A percentile compares a stretch with the other conserved stretches of the same genome.
Conservation (phyloP, 2,113 vertebrate genomes). For the Tragelaphus strepsiceros region DNA sequence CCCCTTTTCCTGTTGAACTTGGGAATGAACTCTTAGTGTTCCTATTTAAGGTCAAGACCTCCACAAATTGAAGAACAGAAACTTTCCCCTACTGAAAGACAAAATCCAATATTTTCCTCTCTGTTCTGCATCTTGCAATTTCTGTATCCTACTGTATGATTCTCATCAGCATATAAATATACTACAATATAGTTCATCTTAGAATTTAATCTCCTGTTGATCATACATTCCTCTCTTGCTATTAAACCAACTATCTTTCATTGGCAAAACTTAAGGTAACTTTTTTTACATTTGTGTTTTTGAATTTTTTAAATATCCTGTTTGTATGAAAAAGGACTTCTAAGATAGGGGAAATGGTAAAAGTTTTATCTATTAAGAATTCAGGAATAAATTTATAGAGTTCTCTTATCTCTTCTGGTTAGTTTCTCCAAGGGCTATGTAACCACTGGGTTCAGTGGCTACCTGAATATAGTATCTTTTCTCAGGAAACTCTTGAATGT, state of each 20-base stretch:
- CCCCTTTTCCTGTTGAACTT: not conserved
- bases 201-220: not conserved
- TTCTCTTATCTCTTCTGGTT: not conserved
- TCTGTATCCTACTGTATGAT: not conserved
- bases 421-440: not conserved
- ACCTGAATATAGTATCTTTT: not conserved
- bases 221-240: not conserved
- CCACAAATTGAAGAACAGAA: not conserved
- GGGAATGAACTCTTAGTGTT: not conserved
- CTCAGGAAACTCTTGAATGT: not conserved
- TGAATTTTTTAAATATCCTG: not conserved
- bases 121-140: not conserved
- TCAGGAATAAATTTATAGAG: not conserved
- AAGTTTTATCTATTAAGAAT: not conserved
- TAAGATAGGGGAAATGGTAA: not conserved
- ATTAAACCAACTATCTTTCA: not conserved
- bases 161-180: not conserved
- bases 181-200: not conserved
- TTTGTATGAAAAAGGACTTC: not conserved
- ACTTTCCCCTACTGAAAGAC: not conserved
- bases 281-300: not conserved
- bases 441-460: not conserved
- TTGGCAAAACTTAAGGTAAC: not conserved
- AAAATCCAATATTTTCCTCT: not conserved
- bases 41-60: not conserved